Percentiles rank a stretch among this genome's conserved stretches.
phyloP scores from a whole-genome alignment of 2,113 vertebrate genomes.

The Oophaga pumilio region DNA sequence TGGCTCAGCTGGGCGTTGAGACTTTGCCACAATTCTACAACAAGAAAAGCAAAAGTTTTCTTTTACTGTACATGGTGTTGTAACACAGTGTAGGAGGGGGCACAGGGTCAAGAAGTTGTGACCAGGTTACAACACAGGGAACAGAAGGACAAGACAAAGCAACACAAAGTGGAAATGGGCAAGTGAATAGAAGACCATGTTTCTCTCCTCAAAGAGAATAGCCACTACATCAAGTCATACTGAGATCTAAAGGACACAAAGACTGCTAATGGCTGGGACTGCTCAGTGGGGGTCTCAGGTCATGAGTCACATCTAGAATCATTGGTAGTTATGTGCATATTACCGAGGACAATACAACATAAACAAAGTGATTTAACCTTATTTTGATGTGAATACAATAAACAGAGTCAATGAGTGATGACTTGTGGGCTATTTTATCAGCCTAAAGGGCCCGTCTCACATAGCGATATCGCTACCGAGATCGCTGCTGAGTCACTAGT shows the following conservation, averaged over 20 bases:
- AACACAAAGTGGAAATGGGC: slow-evolving; percentile 84
- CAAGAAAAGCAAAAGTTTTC: slow-evolving; percentile 66
- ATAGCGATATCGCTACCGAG: no score
- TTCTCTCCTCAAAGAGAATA: slow-evolving; percentile 86
- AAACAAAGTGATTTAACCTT: slow-evolving; percentile 38
- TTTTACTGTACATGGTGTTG: slow-evolving; percentile 59
- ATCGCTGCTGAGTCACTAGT: no score
- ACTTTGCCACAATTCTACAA: slow-evolving; percentile 61
- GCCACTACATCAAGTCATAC: slow-evolving; percentile 87
- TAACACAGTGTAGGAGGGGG: slow-evolving; percentile 62
- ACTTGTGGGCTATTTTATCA: not conserved
- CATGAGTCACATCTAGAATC: slow-evolving; percentile 85
- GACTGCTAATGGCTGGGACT: slow-evolving; percentile 83
- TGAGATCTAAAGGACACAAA: slow-evolving; percentile 77
- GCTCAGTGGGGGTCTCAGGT: slow-evolving; percentile 92
- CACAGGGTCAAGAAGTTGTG: slow-evolving; percentile 84
- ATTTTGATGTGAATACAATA: slow-evolving; percentile 16
- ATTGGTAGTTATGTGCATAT: slow-evolving; percentile 85
- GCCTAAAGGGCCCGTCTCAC: no score
- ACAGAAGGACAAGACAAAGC: slow-evolving; percentile 81
- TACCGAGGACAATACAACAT: slow-evolving; percentile 56
- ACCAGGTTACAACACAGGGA: slow-evolving; percentile 80
- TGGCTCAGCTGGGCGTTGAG: slow-evolving; percentile 63
- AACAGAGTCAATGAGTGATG: slow-evolving; percentile 28
- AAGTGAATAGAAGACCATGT: slow-evolving; percentile 85